phyloP scores from a whole-genome alignment of 2,888 invertebrate species.

The Tuta absoluta region DNA sequence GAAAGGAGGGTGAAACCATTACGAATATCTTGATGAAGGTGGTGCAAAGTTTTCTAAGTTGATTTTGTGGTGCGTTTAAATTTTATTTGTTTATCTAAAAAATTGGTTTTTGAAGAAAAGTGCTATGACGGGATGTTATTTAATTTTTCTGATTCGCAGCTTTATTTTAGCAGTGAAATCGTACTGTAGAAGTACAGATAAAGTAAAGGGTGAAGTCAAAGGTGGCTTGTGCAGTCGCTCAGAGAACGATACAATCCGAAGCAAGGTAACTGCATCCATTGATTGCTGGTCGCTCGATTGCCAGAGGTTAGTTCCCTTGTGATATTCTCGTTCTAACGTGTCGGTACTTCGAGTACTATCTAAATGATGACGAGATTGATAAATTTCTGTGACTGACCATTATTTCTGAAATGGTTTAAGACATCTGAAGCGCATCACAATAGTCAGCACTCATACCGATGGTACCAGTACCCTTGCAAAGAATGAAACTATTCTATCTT shows the following conservation, averaged over 20 bases:
- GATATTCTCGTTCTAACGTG: too few relatives aligned
- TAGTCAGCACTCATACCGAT: too few relatives aligned
- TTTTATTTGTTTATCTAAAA: too few relatives aligned
- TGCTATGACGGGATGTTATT: too few relatives aligned
- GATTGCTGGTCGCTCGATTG: neutral
- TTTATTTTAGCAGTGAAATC: neutral
- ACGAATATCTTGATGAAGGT: neutral
- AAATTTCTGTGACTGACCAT: too few relatives aligned
- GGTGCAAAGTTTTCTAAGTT: slow-evolving; percentile 3
- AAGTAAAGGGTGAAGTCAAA: neutral
- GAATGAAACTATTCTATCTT: too few relatives aligned
- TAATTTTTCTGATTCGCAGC: neutral
- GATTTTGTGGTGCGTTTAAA: neutral
- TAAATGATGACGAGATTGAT: too few relatives aligned
- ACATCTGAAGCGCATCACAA: too few relatives aligned
- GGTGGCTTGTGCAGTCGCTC: neutral
- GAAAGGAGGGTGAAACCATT: neutral
- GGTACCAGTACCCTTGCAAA: too few relatives aligned
- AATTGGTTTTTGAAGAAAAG: too few relatives aligned
- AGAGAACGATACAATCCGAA: neutral
- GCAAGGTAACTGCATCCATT: neutral
- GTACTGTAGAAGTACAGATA: neutral
- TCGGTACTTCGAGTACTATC: too few relatives aligned
- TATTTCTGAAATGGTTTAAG: too few relatives aligned
- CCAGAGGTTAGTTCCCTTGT: neutral